These are phyloP conservation scores for Phalacrocorax pelagicus DNA, from an alignment of 2,113 vertebrate genomes.

Conservation along the genomic window DNA sequence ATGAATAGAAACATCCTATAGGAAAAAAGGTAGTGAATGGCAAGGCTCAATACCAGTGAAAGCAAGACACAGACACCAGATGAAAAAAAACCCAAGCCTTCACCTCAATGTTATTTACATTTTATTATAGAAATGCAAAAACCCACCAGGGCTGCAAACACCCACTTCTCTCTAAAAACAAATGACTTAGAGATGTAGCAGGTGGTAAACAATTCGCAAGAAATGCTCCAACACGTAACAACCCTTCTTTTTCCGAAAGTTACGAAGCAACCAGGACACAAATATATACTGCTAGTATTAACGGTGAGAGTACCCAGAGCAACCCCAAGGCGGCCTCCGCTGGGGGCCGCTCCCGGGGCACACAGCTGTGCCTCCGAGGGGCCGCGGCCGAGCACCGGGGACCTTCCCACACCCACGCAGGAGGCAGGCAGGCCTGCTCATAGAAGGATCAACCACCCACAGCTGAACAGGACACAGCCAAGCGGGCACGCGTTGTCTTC, in stretches of 20 bases:
- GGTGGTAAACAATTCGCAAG: neutral
- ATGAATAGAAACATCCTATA: accelerated
- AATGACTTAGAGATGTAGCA: accelerated
- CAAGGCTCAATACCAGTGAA: neutral
- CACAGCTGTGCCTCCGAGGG: accelerated
- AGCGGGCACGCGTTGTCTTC: accelerated
- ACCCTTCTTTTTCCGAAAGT: neutral
- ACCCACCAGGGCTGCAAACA: too few relatives aligned
- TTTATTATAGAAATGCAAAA: neutral
- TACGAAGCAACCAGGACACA: accelerated
- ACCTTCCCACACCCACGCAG: accelerated
- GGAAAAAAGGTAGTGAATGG: neutral
- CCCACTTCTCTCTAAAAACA: accelerated
- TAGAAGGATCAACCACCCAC: neutral
- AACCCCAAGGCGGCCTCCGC: accelerated
- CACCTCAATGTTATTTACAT: neutral
- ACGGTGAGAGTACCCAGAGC: accelerated
- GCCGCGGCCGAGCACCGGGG: accelerated
- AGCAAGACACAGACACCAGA: neutral
- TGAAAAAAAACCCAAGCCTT: neutral
- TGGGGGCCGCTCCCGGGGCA: accelerated
- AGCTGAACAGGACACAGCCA: accelerated
- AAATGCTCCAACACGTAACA: accelerated
- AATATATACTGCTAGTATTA: accelerated
- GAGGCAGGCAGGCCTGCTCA: neutral